Evolutionary conservation across 2,113 vertebrate genomes (phyloP).

Genomic region (Nannospalax galili): DNA sequence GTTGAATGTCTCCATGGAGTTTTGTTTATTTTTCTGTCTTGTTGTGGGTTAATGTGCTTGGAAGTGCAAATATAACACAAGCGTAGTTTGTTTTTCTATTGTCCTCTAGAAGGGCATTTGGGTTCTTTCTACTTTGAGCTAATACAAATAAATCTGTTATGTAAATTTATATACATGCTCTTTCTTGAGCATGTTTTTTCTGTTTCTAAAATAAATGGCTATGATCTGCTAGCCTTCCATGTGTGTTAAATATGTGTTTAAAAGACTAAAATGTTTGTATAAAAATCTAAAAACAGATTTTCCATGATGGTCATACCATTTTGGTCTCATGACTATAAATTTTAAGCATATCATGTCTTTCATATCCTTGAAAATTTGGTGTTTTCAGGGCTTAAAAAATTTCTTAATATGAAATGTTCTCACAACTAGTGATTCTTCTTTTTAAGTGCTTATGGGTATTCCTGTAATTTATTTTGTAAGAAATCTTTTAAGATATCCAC

Average conservation of each 20-base stretch:
- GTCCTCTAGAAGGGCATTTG: neutral
- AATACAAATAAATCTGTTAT: neutral
- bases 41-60: neutral
- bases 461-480: neutral
- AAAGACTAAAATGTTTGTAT: too few relatives aligned
- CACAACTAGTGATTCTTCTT: neutral
- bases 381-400: neutral
- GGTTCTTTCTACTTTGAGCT: neutral
- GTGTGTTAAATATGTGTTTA: neutral
- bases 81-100: neutral
- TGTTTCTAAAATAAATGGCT: neutral
- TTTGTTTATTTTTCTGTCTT: neutral
- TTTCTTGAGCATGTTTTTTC: constrained; percentile 1
- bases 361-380: neutral
- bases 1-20: neutral
- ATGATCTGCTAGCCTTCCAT: neutral
- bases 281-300: neutral
- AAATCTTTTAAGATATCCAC: neutral
- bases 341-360: neutral
- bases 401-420: neutral
- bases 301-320: neutral
- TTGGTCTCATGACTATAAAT: neutral
- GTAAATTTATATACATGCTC: neutral
- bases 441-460: neutral
- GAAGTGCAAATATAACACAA: neutral